A percentile compares a stretch with the other conserved stretches of the same genome.
Conservation (phyloP, 2,797 vertebrate genomes). For the Platalea minor region DNA sequence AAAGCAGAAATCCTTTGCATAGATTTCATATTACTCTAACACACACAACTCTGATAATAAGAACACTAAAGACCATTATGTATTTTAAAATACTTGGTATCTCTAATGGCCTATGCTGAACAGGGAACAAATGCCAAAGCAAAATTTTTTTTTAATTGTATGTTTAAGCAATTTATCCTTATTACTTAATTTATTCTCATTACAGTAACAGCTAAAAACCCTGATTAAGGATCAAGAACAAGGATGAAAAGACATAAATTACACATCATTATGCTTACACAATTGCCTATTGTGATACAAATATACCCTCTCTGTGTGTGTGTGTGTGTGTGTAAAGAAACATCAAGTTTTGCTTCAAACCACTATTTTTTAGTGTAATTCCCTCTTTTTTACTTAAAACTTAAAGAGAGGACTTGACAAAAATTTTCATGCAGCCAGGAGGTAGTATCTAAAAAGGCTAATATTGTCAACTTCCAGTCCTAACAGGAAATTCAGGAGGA, state of each 20-base stretch:
- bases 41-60: neutral
- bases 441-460: neutral
- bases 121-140: neutral
- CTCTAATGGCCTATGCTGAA: neutral
- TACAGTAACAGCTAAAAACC: neutral
- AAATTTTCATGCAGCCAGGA: neutral
- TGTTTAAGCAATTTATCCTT: neutral
- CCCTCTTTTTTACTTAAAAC: neutral
- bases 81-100: neutral
- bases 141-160: neutral
- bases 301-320: rapidly evolving
- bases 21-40: neutral
- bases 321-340: neutral
- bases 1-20: neutral
- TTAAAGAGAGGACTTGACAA: neutral
- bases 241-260: neutral
- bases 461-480: neutral
- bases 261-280: neutral
- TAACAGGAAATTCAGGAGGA: neutral
- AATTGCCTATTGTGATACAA: neutral
- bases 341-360: neutral
- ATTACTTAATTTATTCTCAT: neutral
- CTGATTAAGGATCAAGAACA: neutral
- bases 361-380: neutral
- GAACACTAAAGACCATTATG: neutral